phyloP scores from a whole-genome alignment of 2,797 vertebrate species.

The Enteromius mattozi region DNA sequence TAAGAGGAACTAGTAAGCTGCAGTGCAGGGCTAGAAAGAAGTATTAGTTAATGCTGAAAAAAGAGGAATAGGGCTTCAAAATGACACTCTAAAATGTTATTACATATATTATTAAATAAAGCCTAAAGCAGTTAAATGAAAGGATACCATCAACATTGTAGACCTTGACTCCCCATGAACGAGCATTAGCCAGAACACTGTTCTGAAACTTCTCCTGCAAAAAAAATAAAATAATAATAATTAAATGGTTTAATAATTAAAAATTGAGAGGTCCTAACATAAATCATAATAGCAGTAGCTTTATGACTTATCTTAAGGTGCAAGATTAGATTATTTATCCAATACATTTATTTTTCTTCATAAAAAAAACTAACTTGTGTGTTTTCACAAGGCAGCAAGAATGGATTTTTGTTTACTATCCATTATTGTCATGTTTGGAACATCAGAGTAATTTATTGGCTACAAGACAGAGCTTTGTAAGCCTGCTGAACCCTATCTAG shows the following conservation, averaged over 20 bases:
- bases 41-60: background rate
- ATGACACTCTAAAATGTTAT: background rate
- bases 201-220: slow-evolving; percentile 77
- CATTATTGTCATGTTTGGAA: background rate
- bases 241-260: background rate
- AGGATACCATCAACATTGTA: slow-evolving; percentile 88
- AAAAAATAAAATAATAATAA: background rate
- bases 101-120: background rate
- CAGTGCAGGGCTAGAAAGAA: background rate
- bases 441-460: too few species aligned
- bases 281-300: background rate
- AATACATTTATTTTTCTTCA: too few species aligned
- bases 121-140: slow-evolving; percentile 48
- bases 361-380: too few species aligned
- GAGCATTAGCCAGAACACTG: slow-evolving; percentile 80
- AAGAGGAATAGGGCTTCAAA: background rate
- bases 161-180: slow-evolving; percentile 86
- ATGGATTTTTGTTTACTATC: background rate
- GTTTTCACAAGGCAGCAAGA: background rate
- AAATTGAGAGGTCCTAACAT: background rate
- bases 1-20: background rate
- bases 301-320: background rate
- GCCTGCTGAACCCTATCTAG: background rate
- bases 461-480: background rate
- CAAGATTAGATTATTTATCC: background rate